Evolutionary conservation across 2,888 invertebrate genomes (phyloP), one percentile per base, ranked within the genome.

Genomic region (Brenthis daphne): DNA sequence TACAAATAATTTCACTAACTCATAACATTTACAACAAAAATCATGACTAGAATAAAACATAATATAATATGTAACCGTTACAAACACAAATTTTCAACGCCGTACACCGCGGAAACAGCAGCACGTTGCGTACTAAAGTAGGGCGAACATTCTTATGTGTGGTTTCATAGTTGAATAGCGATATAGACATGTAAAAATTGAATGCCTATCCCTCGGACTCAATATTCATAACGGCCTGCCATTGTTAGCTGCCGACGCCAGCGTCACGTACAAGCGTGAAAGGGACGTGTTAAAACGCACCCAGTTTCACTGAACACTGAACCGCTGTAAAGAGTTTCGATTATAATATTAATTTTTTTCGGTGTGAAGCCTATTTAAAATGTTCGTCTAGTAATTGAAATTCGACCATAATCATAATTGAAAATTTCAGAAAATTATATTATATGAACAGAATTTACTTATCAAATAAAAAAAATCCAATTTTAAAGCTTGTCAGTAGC

Each of bases 171-270:
- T 72, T 71, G 70, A 75, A 68, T 75, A 74, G 73, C 68, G 11
- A 8, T 72, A 76, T 76, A 73, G 80, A 82, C 79, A 77, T 77
- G 82, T 81, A 81, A 88, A 89, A 88, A 86, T 85, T 79, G 78
- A 79, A 79, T 84, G 80, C 81, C 85, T 85, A 84, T 83, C 84
- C 76, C 83, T 77, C 77, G 77, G 29, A 83, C 76, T 90, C 86
- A 87, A 89, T 89, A 91, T 89, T 89, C 88, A 89, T 91, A 91
- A 89, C 91, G 89, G 89, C 76, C 81, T 75, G 73, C 85, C 82
- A 89, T 90, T 89, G 90, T 91, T 89, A 88, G 84, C 86, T 85
- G 86, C 83, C 84, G 37, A 43, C 83, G 80, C 81, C 84, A 85
- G 81, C 84, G 87, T 89, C 91, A 90, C 90, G 92, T 90, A 85